phyloP scores from a whole-genome alignment of 2,797 vertebrate species.

The Xiphophorus birchmanni region DNA sequence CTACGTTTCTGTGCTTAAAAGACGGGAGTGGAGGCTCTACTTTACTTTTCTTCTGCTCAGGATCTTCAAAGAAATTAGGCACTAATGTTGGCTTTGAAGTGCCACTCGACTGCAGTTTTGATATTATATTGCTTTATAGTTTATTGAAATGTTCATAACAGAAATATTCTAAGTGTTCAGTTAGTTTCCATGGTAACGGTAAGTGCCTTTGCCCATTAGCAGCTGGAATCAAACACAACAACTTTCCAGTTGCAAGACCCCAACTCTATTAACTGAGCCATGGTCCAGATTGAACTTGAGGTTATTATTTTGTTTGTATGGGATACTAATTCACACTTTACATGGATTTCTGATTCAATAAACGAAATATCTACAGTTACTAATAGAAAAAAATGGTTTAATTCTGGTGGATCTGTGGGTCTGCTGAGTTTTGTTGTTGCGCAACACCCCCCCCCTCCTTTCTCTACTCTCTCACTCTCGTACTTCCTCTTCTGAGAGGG shows the following conservation, averaged over 20 bases:
- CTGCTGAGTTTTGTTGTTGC: too few relatives aligned
- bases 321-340: neutral
- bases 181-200: neutral
- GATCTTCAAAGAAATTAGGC: constrained; percentile 63
- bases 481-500: too few relatives aligned
- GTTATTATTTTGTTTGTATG: neutral
- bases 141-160: constrained; percentile 50
- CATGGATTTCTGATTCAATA: neutral
- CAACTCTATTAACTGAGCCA: neutral
- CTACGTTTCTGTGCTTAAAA: constrained; percentile 16
- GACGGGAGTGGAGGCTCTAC: neutral
- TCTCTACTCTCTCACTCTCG: too few relatives aligned
- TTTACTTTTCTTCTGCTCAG: constrained; percentile 52
- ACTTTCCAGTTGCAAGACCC: neutral
- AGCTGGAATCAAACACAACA: neutral
- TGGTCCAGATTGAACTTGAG: neutral
- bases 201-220: neutral
- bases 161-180: constrained; percentile 13
- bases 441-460: too few relatives aligned
- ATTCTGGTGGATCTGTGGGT: neutral
- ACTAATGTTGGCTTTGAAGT: constrained; percentile 39
- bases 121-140: constrained; percentile 8
- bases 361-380: neutral
- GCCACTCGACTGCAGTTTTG: constrained; percentile 42
- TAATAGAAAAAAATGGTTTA: neutral